Percentiles rank a stretch among this genome's conserved stretches.
Evolutionary conservation across 2,113 vertebrate species (phyloP).

Genomic region (Gorsachius goisagi): DNA sequence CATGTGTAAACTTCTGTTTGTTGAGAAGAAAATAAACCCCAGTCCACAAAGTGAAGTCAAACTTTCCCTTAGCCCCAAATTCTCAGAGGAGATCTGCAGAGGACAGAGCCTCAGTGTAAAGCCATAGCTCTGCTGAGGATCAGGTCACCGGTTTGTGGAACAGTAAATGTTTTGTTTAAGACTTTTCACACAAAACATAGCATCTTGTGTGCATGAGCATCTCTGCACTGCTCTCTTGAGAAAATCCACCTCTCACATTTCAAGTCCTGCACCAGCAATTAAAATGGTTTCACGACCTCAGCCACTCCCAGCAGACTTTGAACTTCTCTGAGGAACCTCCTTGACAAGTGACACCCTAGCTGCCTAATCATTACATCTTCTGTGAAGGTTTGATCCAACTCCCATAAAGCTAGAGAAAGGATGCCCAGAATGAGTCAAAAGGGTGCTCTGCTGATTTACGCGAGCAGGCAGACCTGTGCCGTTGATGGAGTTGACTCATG

Average conservation of each 20-base stretch:
- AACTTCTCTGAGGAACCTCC: background rate
- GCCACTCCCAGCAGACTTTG: background rate
- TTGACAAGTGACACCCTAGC: background rate
- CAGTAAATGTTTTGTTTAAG: background rate
- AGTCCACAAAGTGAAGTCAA: background rate
- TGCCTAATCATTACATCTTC: background rate
- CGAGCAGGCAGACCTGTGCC: fast-evolving
- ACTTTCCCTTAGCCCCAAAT: background rate
- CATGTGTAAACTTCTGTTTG: background rate
- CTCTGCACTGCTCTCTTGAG: background rate
- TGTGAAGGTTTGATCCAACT: background rate
- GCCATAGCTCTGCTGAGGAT: background rate
- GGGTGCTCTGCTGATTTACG: background rate
- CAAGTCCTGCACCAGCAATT: background rate
- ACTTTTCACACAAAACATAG: background rate
- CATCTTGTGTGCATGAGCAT: background rate
- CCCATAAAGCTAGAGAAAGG: background rate
- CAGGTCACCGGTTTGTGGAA: background rate
- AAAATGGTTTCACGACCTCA: background rate
- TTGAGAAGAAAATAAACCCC: background rate
- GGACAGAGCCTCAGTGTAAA: background rate
- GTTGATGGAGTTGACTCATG: fast-evolving
- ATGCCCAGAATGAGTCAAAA: background rate
- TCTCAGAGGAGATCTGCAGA: background rate
- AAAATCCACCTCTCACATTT: background rate